These are phyloP conservation scores for Aporophyla lueneburgensis DNA, from an alignment of 2,888 invertebrate species.

Conservation along the genomic window DNA sequence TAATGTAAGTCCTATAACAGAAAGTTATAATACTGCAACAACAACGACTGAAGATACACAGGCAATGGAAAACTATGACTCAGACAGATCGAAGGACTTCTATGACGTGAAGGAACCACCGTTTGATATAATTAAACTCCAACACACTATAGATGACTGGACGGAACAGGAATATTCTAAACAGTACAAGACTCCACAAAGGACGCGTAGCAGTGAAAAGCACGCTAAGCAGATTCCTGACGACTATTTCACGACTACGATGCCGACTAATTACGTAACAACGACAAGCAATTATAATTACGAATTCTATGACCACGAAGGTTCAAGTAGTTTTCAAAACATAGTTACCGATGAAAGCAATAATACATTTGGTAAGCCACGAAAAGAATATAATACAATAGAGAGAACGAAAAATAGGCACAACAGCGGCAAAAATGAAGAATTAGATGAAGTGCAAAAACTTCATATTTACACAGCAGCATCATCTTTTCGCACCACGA, in stretches of 20 bases:
- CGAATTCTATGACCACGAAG: constrained; percentile 87
- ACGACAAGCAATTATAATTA: constrained; percentile 80
- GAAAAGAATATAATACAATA: constrained; percentile 83
- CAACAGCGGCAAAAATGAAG: constrained; percentile 76
- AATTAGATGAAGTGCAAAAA: constrained; percentile 77
- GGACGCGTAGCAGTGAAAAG: constrained; percentile 89
- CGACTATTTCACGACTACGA: constrained; percentile 93
- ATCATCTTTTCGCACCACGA: constrained; percentile 83
- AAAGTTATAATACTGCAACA: constrained; percentile 74
- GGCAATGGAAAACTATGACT: constrained; percentile 88
- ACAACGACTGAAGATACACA: constrained; percentile 79
- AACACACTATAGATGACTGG: constrained; percentile 96
- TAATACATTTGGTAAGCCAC: constrained; percentile 69
- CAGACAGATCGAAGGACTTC: constrained; percentile 86
- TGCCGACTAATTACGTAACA: constrained; percentile 82
- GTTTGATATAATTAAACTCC: constrained; percentile 94
- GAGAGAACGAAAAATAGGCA: constrained; percentile 78
- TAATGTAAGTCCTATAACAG: constrained; percentile 68
- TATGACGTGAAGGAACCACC: constrained; percentile 89
- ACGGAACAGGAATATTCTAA: constrained; percentile 94
- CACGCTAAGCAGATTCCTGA: constrained; percentile 95
- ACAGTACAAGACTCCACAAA: constrained; percentile 85
- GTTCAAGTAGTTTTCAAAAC: constrained; percentile 86
- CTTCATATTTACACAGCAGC: constrained; percentile 86
- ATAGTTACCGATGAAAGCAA: constrained; percentile 80